Evolutionary conservation across 2,113 vertebrate species (phyloP).

Genomic region (Todiramphus chloris): DNA sequence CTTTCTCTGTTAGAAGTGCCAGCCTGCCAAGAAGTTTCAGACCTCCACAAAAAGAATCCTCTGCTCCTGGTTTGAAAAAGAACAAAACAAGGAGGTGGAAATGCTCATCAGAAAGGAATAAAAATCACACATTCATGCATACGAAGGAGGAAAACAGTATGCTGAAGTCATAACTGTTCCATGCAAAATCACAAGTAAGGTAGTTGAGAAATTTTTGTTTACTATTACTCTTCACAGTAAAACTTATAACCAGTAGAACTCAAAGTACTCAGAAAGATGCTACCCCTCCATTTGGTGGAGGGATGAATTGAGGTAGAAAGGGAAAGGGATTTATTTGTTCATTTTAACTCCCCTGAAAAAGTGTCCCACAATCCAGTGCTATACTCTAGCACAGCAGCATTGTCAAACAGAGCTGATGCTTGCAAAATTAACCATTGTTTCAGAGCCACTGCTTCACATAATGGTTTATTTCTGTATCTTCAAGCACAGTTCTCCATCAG

Average conservation of each 20-base stretch:
- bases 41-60: slow-evolving; percentile 70
- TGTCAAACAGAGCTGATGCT: neutral
- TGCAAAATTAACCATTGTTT: neutral
- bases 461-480: neutral
- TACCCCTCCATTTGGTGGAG: neutral
- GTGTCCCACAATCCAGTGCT: neutral
- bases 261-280: neutral
- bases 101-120: neutral
- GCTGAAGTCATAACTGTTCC: neutral
- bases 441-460: neutral
- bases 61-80: slow-evolving; percentile 49
- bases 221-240: neutral
- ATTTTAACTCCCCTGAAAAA: neutral
- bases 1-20: slow-evolving; percentile 83
- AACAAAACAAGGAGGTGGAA: neutral
- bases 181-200: neutral
- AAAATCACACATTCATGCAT: neutral
- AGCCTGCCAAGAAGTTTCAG: slow-evolving; percentile 88
- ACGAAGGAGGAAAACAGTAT: neutral
- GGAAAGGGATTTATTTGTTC: neutral
- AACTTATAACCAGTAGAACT: neutral
- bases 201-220: neutral
- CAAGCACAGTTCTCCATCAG: neutral
- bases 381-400: neutral
- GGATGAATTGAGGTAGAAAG: neutral